Evolutionary conservation across 2,797 vertebrate genomes (phyloP), one percentile per base, ranked within the genome.

Genomic region (Peromyscus aztecus): DNA sequence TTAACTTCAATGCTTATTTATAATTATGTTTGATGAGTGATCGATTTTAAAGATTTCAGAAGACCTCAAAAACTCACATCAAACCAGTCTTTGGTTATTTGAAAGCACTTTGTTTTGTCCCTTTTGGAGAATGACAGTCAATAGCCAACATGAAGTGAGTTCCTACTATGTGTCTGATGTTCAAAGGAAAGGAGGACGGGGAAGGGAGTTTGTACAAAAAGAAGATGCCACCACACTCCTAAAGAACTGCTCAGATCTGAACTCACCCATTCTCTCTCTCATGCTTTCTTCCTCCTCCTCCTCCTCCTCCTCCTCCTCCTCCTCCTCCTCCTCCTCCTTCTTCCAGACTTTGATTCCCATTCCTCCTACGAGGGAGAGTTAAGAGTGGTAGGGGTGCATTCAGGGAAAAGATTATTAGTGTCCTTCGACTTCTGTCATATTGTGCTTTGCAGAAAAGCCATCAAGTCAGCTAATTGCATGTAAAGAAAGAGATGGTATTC

Each of bases 31-130:
- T 96, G 73, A 92, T 84, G 82, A 83, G 40, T 65, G 61, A 63
- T 84, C 65, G 46, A 7, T 94, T 95, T 94, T 97, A 93, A 49
- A 93, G 52, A 96, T 91, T 83, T 95, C 81, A 96, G 29, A 95
- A 31, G 83, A 67, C 63, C n/a, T 31, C 67, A 88, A 52, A 86
- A 69, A 69, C 17, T 86, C 94, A 49, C 43, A 85, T 86, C 80
- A 94, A 86, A 82, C 27, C 55, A 76, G 12, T 71, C 86, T 94
- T 76, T 69, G 40, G 43, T 83, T 89, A 91, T 27, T 37, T 90
- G 9, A 24, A 84, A 95, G 65, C 21, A 73, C 17, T 93, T 92
- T 61, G 57, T 85, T 93, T 96, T 61, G 43, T 52, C 55, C 37
- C 2, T 90, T 94, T 94, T 63, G 16, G 6, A 11, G 88, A 86